Evolutionary conservation across 2,888 invertebrate genomes (phyloP).

Genomic region (Hirtodrosophila alboralis): DNA sequence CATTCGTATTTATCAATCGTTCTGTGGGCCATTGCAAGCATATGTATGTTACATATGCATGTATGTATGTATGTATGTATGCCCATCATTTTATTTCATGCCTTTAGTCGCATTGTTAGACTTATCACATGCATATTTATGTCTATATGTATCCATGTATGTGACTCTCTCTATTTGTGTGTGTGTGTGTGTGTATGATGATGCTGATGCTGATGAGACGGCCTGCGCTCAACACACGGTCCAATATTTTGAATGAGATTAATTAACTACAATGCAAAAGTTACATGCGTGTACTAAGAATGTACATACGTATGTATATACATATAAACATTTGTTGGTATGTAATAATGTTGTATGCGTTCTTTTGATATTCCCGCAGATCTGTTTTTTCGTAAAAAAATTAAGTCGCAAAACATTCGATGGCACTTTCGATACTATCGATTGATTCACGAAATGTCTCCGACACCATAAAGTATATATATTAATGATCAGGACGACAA

Average conservation of each 20-base stretch:
- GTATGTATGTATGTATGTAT: no score
- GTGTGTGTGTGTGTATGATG: constrained; percentile 14
- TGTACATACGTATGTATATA: constrained; percentile 10
- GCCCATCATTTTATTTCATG: constrained; percentile 45
- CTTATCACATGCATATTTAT: constrained; percentile 52
- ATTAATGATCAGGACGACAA: no score
- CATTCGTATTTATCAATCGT: constrained; percentile 69
- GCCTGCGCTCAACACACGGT: constrained; percentile 45
- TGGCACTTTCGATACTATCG: no score
- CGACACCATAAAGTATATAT: no score
- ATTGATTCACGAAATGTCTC: not conserved
- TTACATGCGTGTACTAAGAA: constrained; percentile 28
- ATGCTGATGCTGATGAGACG: constrained; percentile 45
- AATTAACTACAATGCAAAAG: constrained; percentile 59
- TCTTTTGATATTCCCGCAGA: constrained; percentile 4
- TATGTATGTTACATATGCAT: no score
- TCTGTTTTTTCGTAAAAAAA: not conserved
- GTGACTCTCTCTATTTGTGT: no score
- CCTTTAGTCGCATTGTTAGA: constrained; percentile 56
- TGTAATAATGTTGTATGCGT: constrained; percentile 9
- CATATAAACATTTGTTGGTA: constrained; percentile 12
- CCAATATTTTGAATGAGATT: constrained; percentile 62
- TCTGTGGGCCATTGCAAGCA: constrained; percentile 59
- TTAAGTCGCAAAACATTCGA: no score
- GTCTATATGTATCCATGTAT: not conserved